Evolutionary conservation across 2,113 vertebrate genomes (phyloP).

Genomic region (Lanius ludovicianus): DNA sequence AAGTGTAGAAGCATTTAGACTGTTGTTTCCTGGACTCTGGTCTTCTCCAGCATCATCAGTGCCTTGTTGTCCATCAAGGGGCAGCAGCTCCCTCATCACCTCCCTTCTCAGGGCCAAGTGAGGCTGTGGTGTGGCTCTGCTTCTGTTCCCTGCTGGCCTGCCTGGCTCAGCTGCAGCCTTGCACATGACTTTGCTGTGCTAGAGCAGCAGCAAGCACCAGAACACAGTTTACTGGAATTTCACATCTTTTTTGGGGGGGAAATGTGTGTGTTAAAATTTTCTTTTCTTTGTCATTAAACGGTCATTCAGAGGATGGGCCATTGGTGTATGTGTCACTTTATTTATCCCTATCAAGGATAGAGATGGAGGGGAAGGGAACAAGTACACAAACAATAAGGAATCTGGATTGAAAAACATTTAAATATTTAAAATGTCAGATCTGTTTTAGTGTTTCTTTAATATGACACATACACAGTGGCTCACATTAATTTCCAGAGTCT

Average conservation of each 20-base stretch:
- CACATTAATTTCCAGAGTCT: not conserved
- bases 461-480: accelerated
- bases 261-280: not conserved
- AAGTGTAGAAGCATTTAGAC: not conserved
- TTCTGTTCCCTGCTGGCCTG: accelerated
- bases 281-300: not conserved
- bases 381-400: not conserved
- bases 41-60: not conserved
- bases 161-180: not conserved
- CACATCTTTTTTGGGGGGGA: not conserved
- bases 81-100: not conserved
- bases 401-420: not conserved
- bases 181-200: not conserved
- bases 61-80: accelerated
- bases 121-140: not conserved
- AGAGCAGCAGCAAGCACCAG: not conserved
- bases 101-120: accelerated
- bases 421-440: not conserved
- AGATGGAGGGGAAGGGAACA: not conserved
- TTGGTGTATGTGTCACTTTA: not conserved
- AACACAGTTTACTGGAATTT: not conserved
- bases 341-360: not conserved
- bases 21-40: not conserved
- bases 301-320: not conserved
- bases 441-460: not conserved